Base-by-base conservation (phyloP, 1,140 invertebrate genomes). In the Apis cerana region DNA sequence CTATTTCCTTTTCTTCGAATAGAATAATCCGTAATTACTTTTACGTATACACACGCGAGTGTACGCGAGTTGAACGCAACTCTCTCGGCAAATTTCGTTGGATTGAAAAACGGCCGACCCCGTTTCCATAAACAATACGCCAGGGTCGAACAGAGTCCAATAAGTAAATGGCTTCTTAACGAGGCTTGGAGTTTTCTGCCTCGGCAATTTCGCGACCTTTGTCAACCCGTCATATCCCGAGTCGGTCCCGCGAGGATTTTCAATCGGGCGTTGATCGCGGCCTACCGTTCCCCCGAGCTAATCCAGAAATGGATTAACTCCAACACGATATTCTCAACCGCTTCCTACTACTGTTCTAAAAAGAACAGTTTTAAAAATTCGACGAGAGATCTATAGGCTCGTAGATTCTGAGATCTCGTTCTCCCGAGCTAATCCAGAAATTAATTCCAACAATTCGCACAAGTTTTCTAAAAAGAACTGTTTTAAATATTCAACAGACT, bases 61-160 rank as follows among this genome's bases (percentile, higher is more conserved):
- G 19, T 59, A 21, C 61, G 23, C 50, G 74, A 52, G 17, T 12
- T 15, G 23, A 71, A 69, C 19, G 21, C 21, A 54, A 3, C 33
- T 33, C 33, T 33, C 69, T 17, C 21, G 48, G 10, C 68, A 15
- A 52, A 23, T 61, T 72, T 33, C 58, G 67, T 43, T 54, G 23
- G 21, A n/a, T n/a, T 23, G 52, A 43, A 56, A 76, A 50, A 59
- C 76, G 58, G 17, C 59, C 72, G 80, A 68, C 80, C 80, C 62
- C 43, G 54, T 43, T 74, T 75, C 58, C 62, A 62, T 68, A 75
- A 81, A 81, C 71, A 68, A 81, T 75, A 59, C 43, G 33, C 23
- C 62, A 81, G 80, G 71, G 80, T 81, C 72, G 80, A 74, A 76
- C 72, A 76, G 64, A 76, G 17, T 58, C 62, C 62, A 81, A 81